Base-by-base conservation (phyloP, 2,888 invertebrate species). In the Fragum sueziense region DNA sequence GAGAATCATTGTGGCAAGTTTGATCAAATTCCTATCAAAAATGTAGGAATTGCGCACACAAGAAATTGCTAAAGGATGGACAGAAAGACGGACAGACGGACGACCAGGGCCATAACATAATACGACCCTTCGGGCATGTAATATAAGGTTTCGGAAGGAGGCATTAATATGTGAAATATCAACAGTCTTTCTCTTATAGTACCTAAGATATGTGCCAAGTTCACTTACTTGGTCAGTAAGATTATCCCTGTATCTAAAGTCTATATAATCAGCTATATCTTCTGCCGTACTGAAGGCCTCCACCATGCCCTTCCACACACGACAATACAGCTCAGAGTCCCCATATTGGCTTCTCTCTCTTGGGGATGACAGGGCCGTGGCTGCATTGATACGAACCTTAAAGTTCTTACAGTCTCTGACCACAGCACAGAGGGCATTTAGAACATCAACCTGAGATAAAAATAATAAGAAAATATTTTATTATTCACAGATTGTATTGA, bases 301-400 rank as follows among this genome's bases (percentile, higher is more conserved):
- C 70, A 97, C 93, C 1, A 97, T 92, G 1, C 95, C 95, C 2
- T 94, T 94, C 97, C 97, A 98, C 29, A 96, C 94, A 22, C 89
- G 86, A 0, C 94, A 91, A 88, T 95, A 96, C 84, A 95, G 94
- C 20, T 74, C 72, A 2, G 71, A n/a, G 4, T 92, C 92, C 0
- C 95, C 96, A 88, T 96, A 97, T 71, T 95, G 94, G 33, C 93
- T 87, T n/a, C 97, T 94, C 92, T 90, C n/a, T 95, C 95, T 76
- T 95, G 95, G 17, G 95, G 95, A 79, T 1, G 92, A 88, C 41
- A 98, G 92, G 0, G 97, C 97, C 75, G 95, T 94, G 0, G 97
- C 96, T 2, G 97, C 97, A 93, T 96, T 97, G 78, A 97, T 97
- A 37, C 97, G 95, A 7, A 98, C 98, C 94, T 98, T 98, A 86